These are phyloP conservation scores for Hycleus phaleratus DNA, from an alignment of 1,140 invertebrate genomes.

Conservation along the genomic window DNA sequence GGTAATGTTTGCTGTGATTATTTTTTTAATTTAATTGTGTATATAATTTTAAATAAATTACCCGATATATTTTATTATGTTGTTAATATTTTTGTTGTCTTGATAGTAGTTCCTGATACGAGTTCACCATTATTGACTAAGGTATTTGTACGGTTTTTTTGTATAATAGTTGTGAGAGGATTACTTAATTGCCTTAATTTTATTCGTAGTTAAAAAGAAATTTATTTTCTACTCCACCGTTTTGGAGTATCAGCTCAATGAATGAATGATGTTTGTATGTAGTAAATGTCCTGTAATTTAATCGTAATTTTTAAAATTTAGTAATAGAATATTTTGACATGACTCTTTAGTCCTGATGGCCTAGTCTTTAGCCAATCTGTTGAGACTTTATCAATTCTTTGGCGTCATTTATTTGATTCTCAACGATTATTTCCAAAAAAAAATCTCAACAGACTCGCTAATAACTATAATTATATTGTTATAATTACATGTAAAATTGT, in stretches of 20 bases:
- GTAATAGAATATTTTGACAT: constrained; percentile 11
- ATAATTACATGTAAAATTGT: constrained; percentile 25
- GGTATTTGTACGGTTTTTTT: constrained; percentile 18
- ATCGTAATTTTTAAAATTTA: constrained; percentile 9
- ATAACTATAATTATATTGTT: constrained; percentile 16
- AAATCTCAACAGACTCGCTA: constrained; percentile 16
- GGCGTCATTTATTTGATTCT: neutral
- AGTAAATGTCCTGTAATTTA: constrained; percentile 14
- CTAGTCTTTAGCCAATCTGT: constrained; percentile 15
- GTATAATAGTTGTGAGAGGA: constrained; percentile 8
- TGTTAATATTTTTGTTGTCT: constrained; percentile 4
- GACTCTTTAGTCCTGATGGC: constrained; percentile 8
- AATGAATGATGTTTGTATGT: constrained; percentile 25
- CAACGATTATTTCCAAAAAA: constrained; percentile 1
- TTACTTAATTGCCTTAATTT: constrained; percentile 15
- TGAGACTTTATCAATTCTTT: constrained; percentile 9
- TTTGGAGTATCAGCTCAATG: constrained; percentile 16
- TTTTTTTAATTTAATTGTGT: constrained; percentile 26
- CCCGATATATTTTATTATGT: constrained; percentile 30
- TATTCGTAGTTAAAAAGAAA: neutral
- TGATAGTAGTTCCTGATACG: constrained; percentile 33
- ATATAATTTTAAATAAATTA: constrained; percentile 28
- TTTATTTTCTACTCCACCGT: neutral
- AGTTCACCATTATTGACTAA: constrained; percentile 35
- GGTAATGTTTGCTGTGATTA: constrained; percentile 37